Percentiles rank a stretch among this genome's conserved stretches.
These are phyloP conservation scores for Andinoacara biseriatus DNA, from an alignment of 2,113 vertebrate genomes.

Conservation along the genomic window DNA sequence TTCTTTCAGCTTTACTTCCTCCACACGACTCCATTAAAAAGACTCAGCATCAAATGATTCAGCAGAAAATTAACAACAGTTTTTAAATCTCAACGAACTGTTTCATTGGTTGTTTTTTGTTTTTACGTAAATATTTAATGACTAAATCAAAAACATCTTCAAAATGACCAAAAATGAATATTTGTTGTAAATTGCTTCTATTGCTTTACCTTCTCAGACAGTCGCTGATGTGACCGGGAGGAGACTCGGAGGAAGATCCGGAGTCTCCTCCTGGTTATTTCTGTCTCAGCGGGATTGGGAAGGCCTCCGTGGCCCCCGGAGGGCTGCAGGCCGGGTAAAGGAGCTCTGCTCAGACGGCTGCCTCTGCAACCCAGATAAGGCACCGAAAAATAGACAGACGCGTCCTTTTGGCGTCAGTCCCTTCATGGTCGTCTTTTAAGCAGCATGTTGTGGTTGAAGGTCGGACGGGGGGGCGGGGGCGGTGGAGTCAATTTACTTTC, in stretches of 20 bases:
- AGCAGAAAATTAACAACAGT: not conserved
- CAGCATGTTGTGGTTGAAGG: not conserved
- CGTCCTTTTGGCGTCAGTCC: not conserved
- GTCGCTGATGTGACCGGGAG: not conserved
- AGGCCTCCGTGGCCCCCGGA: not conserved
- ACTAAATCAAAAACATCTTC: too few species aligned
- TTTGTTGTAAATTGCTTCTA: not conserved
- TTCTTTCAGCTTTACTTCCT: not conserved
- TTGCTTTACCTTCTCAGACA: not conserved
- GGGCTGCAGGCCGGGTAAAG: too few species aligned
- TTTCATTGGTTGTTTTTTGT: too few species aligned
- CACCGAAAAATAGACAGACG: not conserved
- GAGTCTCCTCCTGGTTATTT: rapidly evolving
- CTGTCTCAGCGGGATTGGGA: not conserved
- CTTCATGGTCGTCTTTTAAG: not conserved
- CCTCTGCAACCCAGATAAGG: not conserved
- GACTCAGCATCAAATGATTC: not conserved
- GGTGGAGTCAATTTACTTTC: not conserved
- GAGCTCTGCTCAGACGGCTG: not conserved
- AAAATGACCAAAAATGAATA: too few species aligned
- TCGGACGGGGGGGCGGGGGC: not conserved
- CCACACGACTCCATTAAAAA: rapidly evolving
- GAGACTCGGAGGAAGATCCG: not conserved
- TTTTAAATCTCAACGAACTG: too few species aligned
- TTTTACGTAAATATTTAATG: too few species aligned